phyloP scores from a whole-genome alignment of 1,140 invertebrate genomes.

The Melipona quadrifasciata region DNA sequence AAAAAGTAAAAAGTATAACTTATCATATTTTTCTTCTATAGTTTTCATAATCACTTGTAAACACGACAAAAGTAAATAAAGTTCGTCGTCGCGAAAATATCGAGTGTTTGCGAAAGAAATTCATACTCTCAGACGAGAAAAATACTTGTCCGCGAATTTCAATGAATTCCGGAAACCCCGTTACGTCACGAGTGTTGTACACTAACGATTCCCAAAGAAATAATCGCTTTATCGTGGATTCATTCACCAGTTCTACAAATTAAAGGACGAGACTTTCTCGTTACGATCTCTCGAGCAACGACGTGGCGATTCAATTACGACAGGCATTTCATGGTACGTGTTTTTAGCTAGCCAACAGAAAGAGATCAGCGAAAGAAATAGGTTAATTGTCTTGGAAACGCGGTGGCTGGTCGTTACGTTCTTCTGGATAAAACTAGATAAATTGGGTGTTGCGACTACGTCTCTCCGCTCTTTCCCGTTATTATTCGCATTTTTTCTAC shows the following conservation, averaged over 20 bases:
- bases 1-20: not conserved
- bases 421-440: conserved; percentile 24
- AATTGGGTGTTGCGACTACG: conserved; percentile 25
- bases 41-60: not conserved
- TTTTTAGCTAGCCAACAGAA: conserved; percentile 1
- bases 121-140: not conserved
- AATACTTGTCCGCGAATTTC: not conserved
- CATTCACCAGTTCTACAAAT: not conserved
- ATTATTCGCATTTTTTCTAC: conserved; percentile 11
- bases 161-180: too few species aligned
- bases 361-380: conserved; percentile 26
- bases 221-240: not conserved
- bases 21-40: not conserved
- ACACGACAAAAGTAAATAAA: conserved; percentile 1
- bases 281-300: conserved; percentile 27
- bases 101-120: not conserved
- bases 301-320: not conserved
- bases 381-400: conserved; percentile 47
- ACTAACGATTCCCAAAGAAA: not conserved
- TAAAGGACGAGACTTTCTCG: conserved; percentile 13
- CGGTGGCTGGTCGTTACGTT: conserved; percentile 19
- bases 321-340: not conserved
- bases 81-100: not conserved
- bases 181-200: not conserved
- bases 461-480: not conserved